Conservation (phyloP, 2,888 invertebrate species). For the Metallyticus violacea region DNA sequence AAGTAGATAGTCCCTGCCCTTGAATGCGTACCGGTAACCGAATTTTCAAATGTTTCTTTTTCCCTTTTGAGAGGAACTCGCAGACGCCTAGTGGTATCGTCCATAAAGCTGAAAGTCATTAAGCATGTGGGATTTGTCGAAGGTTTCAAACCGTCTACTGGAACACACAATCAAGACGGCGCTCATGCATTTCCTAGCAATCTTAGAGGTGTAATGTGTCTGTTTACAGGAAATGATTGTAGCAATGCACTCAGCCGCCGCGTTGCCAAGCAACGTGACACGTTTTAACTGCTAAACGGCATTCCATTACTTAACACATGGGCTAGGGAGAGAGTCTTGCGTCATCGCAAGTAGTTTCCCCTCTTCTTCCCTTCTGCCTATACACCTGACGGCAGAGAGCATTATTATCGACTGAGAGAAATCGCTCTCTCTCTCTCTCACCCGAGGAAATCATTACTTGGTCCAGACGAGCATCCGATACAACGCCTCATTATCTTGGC, state of each 20-base stretch:
- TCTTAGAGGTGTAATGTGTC: neutral
- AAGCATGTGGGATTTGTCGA: too few relatives aligned
- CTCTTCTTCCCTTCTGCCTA: neutral
- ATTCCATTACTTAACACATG: neutral
- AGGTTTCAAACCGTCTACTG: neutral
- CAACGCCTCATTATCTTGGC: too few relatives aligned
- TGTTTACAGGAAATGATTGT: neutral
- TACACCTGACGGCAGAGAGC: neutral
- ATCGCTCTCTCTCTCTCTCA: neutral
- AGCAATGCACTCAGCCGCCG: too few relatives aligned
- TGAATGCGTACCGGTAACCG: too few relatives aligned
- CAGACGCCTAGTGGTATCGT: too few relatives aligned
- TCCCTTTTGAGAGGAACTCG: too few relatives aligned
- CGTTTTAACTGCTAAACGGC: neutral
- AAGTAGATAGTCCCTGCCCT: too few relatives aligned
- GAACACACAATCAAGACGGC: neutral
- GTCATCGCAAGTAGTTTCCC: neutral
- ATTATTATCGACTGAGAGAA: neutral
- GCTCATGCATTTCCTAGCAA: too few relatives aligned
- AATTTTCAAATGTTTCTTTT: too few relatives aligned
- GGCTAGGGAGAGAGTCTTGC: neutral
- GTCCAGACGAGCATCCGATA: neutral
- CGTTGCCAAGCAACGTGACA: neutral
- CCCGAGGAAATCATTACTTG: neutral
- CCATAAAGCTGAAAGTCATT: too few relatives aligned